Percentiles rank a stretch among this genome's conserved stretches.
Evolutionary conservation across 1,140 invertebrate genomes (phyloP).

Genomic region (Colletes latitarsis): DNA sequence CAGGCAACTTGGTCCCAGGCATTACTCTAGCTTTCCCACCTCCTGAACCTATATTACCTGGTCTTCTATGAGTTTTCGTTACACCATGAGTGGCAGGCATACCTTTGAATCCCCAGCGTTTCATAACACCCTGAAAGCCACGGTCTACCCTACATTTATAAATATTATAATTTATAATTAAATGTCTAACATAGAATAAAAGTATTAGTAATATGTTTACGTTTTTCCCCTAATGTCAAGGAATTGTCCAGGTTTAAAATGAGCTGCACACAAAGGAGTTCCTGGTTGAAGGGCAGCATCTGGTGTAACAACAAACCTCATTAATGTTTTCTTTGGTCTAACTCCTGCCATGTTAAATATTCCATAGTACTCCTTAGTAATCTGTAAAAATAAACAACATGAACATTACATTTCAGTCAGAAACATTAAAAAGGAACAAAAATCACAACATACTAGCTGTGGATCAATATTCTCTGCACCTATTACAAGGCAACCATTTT

Average conservation of each 20-base stretch:
- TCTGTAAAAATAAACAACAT: conserved; percentile 69
- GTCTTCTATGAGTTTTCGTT: conserved; percentile 96
- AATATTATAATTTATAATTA: not conserved
- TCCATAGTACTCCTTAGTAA: conserved; percentile 94
- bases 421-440: not conserved
- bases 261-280: conserved; percentile 92
- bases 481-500: conserved; percentile 89
- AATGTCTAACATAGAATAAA: not conserved
- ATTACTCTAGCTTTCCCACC: conserved; percentile 92
- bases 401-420: not conserved
- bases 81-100: conserved; percentile 95
- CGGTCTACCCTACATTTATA: conserved; percentile 87
- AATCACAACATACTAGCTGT: conserved; percentile 80
- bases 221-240: conserved; percentile 96
- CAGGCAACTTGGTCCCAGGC: conserved; percentile 98
- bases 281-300: conserved; percentile 94
- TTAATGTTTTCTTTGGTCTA: conserved; percentile 92
- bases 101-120: conserved; percentile 97
- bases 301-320: conserved; percentile 92
- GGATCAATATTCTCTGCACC: conserved; percentile 96
- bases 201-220: conserved; percentile 83
- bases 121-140: conserved; percentile 99
- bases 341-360: conserved; percentile 94
- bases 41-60: conserved; percentile 94
- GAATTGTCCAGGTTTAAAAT: conserved; percentile 95